Evolutionary conservation across 2,113 vertebrate genomes (phyloP).

Genomic region (Delphinus delphis): DNA sequence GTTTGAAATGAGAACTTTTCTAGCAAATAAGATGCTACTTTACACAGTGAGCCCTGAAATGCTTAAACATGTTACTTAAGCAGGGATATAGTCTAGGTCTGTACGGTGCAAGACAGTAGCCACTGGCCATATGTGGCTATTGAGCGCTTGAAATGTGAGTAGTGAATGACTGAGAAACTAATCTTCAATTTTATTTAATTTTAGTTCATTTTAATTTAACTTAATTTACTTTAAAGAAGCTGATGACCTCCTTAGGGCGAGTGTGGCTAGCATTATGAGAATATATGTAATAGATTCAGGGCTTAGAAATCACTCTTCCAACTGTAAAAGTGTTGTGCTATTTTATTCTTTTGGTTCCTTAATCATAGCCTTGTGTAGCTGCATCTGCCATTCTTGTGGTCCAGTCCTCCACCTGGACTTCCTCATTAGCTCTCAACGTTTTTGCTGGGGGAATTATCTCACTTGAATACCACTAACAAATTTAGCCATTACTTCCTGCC

Average conservation of each 20-base stretch:
- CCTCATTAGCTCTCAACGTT: neutral
- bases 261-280: neutral
- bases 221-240: neutral
- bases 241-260: neutral
- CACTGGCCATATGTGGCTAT: neutral
- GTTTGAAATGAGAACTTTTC: neutral
- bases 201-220: neutral
- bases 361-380: neutral
- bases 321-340: neutral
- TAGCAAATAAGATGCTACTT: neutral
- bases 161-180: neutral
- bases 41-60: neutral
- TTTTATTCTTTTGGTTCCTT: neutral
- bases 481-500: neutral
- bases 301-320: neutral
- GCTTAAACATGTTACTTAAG: neutral
- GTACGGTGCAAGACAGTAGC: fast-evolving
- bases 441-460: neutral
- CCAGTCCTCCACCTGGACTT: neutral
- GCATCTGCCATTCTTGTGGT: too few relatives aligned
- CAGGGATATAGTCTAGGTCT: neutral
- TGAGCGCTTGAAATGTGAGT: neutral
- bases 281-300: neutral
- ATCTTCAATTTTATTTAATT: neutral
- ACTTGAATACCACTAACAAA: neutral